These are phyloP conservation scores for Sphecodes monilicornis DNA, from an alignment of 2,888 invertebrate species.

Conservation along the genomic window DNA sequence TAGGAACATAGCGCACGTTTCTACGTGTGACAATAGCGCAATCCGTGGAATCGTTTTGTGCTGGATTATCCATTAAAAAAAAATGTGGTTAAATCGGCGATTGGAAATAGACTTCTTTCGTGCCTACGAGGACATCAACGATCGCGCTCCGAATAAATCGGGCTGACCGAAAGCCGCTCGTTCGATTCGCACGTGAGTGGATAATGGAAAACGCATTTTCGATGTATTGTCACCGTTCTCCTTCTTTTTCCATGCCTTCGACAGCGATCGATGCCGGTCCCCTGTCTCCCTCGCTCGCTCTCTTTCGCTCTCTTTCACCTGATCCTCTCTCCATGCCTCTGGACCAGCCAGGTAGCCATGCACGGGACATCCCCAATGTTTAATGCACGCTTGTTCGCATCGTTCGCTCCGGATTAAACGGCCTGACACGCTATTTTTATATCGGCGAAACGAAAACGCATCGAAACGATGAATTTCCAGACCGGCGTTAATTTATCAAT, in stretches of 20 bases:
- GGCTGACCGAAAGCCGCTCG: conserved; percentile 38
- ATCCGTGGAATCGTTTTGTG: conserved; percentile 59
- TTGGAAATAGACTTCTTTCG: conserved; percentile 66
- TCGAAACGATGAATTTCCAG: conserved; percentile 20
- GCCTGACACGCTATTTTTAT: conserved; percentile 63
- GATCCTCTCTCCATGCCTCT: background rate
- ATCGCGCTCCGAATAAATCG: conserved; percentile 39
- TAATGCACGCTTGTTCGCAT: conserved; percentile 65
- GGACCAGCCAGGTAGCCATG: conserved; percentile 28
- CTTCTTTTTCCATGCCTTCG: conserved; percentile 35
- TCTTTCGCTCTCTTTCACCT: background rate
- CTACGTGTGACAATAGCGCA: conserved; percentile 52
- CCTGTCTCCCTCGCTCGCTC: background rate
- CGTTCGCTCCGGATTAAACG: conserved; percentile 67
- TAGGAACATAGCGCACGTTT: conserved; percentile 44
- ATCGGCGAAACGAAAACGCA: conserved; percentile 38
- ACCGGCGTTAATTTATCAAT: conserved; percentile 21
- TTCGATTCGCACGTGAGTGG: conserved; percentile 69
- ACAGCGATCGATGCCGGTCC: conserved; percentile 37
- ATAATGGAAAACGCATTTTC: conserved; percentile 79
- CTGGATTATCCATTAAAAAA: conserved; percentile 68
- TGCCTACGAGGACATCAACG: conserved; percentile 35
- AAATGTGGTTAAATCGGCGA: conserved; percentile 31
- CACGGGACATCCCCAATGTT: conserved; percentile 59
- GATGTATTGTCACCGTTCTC: conserved; percentile 66